Base-by-base conservation (phyloP, 2,113 vertebrate species). In the Glaucomys volans region DNA sequence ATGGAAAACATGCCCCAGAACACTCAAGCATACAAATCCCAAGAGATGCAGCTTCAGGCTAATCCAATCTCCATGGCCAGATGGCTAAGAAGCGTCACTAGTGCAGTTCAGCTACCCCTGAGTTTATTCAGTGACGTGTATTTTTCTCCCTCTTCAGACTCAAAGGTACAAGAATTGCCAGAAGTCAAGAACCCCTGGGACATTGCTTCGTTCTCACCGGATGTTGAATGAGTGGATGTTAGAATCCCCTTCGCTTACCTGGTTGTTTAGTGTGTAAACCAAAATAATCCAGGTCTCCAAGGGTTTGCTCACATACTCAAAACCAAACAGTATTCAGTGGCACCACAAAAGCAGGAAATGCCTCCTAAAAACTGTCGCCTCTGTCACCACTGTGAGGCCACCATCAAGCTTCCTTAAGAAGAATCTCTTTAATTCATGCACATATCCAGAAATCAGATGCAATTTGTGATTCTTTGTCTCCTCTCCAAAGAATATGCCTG, bases 1-100 rank as follows among this genome's bases (percentile, higher is more conserved):
- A 83, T 91, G 91, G 95, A 97, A 98, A 97, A 96, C 42, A 71
- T 89, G 86, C 91, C 87, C 72, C 69, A 96, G 89, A 89, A 95
- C 35, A 30, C 77, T 83, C 96, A 96, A 96, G 94, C 93, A 74
- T 79, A 59, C 44, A 94, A 96, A 95, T 83, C 83, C 54, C 59
- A 81, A 44, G 90, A 96, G 90, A 87, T 40, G 76, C 67, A 67
- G 87, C 93, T 96, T 47, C 18, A 42, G 87, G 96, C 95, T 94
- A 86, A 57, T 67, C 16, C 92, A 86, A 4, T 94, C 89, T 87
- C 67, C 93, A 16, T n/a, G 10, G 67, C 54, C 52, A 90, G 62
- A 37, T 83, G 10, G 1, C 75, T 80, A 79, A 59, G 1, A 87
- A 79, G 93, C 88, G 88, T 94, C 95, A 86, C 80, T 57, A 86